Conservation (phyloP, 1,140 invertebrate genomes). For the Antheraea mylitta region DNA sequence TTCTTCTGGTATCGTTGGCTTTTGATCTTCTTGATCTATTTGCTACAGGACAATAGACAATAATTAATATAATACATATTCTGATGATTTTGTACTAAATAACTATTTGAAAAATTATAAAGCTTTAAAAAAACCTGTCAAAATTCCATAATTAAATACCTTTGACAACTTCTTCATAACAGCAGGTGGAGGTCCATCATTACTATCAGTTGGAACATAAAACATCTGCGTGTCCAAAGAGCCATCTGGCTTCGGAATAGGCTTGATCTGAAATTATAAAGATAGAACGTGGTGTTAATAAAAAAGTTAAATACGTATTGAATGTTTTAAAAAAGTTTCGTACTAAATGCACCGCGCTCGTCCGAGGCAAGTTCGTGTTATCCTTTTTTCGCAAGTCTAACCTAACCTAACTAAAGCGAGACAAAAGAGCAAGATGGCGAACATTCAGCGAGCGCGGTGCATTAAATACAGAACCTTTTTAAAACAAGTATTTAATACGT, state of each 20-base stretch:
- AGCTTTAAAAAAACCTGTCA: too few species aligned
- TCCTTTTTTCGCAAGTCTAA: too few species aligned
- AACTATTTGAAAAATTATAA: not conserved
- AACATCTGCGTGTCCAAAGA: constrained; percentile 85
- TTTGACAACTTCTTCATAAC: constrained; percentile 65
- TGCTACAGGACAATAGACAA: constrained; percentile 26
- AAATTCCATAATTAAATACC: constrained; percentile 30
- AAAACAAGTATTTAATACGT: too few species aligned
- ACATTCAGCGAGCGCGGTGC: too few species aligned
- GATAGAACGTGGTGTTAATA: too few species aligned
- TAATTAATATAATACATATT: not conserved
- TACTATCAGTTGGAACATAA: constrained; percentile 85
- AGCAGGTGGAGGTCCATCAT: constrained; percentile 81
- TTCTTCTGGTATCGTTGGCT: constrained; percentile 13
- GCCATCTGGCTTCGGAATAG: constrained; percentile 87
- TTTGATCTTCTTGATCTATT: constrained; percentile 27
- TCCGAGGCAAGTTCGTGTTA: too few species aligned
- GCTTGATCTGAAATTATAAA: constrained; percentile 82
- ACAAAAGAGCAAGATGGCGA: too few species aligned
- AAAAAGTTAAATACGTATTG: too few species aligned
- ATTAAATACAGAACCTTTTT: too few species aligned
- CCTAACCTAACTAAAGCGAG: too few species aligned
- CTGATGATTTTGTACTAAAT: not conserved
- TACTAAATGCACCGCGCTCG: too few species aligned
- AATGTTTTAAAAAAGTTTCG: too few species aligned